Conservation (phyloP, 92 coral and sea anemone genomes). For the Pocillopora meandrina region DNA sequence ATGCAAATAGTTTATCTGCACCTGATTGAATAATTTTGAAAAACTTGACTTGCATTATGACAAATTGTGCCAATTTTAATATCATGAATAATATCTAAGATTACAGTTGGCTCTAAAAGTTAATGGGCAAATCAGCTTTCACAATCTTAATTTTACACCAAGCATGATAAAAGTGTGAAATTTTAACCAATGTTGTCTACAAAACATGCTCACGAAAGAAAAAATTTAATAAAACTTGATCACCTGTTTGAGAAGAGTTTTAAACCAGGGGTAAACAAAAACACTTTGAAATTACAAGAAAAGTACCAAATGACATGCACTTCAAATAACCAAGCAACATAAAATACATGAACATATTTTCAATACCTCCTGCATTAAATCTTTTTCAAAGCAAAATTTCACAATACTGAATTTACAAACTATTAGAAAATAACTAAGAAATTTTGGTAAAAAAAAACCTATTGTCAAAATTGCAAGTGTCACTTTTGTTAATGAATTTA, state of each 20-base stretch:
- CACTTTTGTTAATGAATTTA: not conserved
- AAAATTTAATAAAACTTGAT: not conserved
- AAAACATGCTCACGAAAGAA: not conserved
- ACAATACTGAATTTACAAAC: conserved; percentile 1
- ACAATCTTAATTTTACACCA: not conserved
- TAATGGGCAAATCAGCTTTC: not conserved
- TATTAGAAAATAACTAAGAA: not conserved
- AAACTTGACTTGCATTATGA: conserved; percentile 12
- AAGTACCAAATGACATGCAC: not conserved
- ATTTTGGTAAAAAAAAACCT: not conserved
- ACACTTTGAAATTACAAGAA: not conserved
- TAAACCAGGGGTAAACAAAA: not conserved
- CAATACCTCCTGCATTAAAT: not conserved
- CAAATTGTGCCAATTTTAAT: conserved; percentile 4
- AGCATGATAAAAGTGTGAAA: not conserved
- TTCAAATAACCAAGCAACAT: not conserved
- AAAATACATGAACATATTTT: not conserved
- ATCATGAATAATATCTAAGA: not conserved
- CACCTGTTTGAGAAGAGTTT: not conserved
- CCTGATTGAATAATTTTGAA: not conserved
- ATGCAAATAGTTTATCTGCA: conserved; percentile 5
- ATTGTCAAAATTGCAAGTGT: not conserved
- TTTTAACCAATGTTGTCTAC: not conserved
- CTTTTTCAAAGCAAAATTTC: not conserved
- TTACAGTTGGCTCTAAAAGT: not conserved